Conservation (phyloP, 2,113 vertebrate species). For the Empidonax alnorum region DNA sequence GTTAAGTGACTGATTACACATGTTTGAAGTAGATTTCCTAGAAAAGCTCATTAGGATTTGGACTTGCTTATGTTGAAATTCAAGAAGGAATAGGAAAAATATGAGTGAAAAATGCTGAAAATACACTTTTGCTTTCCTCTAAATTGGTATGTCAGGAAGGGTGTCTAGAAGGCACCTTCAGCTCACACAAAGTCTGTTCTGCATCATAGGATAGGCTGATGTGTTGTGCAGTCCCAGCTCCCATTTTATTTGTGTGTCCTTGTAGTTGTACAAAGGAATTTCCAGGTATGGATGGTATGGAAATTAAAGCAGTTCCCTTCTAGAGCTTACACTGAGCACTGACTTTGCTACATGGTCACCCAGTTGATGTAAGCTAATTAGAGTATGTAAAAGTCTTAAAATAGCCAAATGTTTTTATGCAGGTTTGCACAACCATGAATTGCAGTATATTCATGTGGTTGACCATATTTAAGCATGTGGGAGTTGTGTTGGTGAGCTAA, state of each 20-base stretch:
- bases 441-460: not conserved
- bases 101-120: not conserved
- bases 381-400: not conserved
- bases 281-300: not conserved
- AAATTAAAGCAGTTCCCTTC: not conserved
- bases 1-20: slow-evolving; percentile 12
- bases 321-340: not conserved
- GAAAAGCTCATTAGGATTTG: not conserved
- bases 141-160: not conserved
- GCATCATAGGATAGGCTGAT: not conserved
- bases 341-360: not conserved
- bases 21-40: not conserved
- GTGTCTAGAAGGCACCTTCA: not conserved
- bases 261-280: not conserved
- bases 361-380: not conserved
- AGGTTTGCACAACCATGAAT: not conserved
- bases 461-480: not conserved
- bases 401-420: not conserved
- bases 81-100: not conserved
- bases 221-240: not conserved
- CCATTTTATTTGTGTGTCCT: not conserved
- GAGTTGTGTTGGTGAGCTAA: not conserved
- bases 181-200: not conserved
- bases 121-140: not conserved
- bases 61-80: not conserved